Conservation (phyloP, 2,113 vertebrate species). For the Vanacampus margaritifer region DNA sequence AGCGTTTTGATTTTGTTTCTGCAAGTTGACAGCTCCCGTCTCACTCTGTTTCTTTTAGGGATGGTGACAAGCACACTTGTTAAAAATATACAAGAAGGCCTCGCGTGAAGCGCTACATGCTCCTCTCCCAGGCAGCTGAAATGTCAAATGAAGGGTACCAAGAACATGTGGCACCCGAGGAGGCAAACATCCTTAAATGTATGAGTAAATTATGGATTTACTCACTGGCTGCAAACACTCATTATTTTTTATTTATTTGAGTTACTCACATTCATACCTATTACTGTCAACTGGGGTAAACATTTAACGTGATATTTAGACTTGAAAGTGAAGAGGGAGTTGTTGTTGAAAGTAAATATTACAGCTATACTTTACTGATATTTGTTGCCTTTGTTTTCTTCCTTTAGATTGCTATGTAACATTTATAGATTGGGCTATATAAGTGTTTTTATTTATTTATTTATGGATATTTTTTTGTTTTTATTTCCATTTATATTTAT, state of each 20-base stretch:
- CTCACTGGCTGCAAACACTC: slow-evolving; percentile 30
- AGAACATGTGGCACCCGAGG: slow-evolving; percentile 54
- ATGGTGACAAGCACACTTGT: slow-evolving; percentile 44
- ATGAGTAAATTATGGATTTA: slow-evolving; percentile 66
- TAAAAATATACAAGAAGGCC: slow-evolving; percentile 54
- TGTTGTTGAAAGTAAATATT: no score
- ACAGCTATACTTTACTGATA: no score
- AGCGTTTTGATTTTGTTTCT: background rate
- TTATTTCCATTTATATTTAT: no score
- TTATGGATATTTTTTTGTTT: no score
- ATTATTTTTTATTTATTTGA: slow-evolving; percentile 26
- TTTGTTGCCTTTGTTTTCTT: no score
- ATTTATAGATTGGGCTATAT: no score
- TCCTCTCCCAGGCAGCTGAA: slow-evolving; percentile 32
- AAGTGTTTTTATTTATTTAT: no score
- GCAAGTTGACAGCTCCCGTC: slow-evolving; percentile 23
- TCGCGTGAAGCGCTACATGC: background rate
- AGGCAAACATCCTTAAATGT: slow-evolving; percentile 45
- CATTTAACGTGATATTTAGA: slow-evolving; percentile 29
- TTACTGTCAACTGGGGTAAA: slow-evolving; percentile 45
- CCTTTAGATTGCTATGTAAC: no score
- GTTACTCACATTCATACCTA: slow-evolving; percentile 10
- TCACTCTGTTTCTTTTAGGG: slow-evolving; percentile 11
- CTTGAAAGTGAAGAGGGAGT: no score
- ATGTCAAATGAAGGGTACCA: slow-evolving; percentile 35